A percentile compares a stretch with the other conserved stretches of the same genome.
Evolutionary conservation across 2,888 invertebrate species (phyloP).

Genomic region (Caprella mutica): DNA sequence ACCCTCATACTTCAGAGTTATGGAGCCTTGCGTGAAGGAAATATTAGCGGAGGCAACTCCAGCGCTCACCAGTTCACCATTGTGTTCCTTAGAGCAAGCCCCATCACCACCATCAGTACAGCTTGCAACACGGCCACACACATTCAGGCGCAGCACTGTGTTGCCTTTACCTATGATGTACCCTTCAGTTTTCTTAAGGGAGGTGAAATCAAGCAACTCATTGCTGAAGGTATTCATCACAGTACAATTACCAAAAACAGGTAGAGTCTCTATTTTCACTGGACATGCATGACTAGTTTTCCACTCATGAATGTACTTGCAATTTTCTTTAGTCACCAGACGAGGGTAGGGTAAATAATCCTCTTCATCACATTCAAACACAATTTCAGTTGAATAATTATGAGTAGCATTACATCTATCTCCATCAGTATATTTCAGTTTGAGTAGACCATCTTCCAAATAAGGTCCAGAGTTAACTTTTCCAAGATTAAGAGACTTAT

Average conservation of each 20-base stretch:
- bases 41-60: constrained; percentile 20
- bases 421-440: constrained; percentile 22
- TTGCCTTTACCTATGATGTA: constrained; percentile 10
- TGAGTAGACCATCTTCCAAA: constrained; percentile 22
- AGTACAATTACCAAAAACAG: constrained; percentile 14
- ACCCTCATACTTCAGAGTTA: constrained; percentile 22
- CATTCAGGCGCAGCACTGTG: constrained; percentile 14
- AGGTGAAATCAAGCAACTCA: constrained; percentile 21
- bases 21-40: constrained; percentile 15
- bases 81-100: constrained; percentile 11
- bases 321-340: constrained; percentile 17
- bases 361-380: constrained; percentile 23
- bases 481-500: constrained; percentile 20
- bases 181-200: constrained; percentile 14
- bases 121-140: constrained; percentile 19
- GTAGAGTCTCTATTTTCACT: background rate
- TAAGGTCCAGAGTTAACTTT: constrained; percentile 13
- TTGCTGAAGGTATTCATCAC: constrained; percentile 13
- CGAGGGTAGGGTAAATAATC: constrained; percentile 17
- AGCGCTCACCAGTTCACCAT: constrained; percentile 6
- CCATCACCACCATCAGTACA: constrained; percentile 14
- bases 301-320: constrained; percentile 25
- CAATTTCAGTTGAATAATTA: constrained; percentile 18
- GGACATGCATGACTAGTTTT: constrained; percentile 24
- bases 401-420: constrained; percentile 13